Percentiles rank a stretch among this genome's conserved stretches.
phyloP scores from a whole-genome alignment of 2,888 invertebrate genomes.

The Sphinx pinastri region DNA sequence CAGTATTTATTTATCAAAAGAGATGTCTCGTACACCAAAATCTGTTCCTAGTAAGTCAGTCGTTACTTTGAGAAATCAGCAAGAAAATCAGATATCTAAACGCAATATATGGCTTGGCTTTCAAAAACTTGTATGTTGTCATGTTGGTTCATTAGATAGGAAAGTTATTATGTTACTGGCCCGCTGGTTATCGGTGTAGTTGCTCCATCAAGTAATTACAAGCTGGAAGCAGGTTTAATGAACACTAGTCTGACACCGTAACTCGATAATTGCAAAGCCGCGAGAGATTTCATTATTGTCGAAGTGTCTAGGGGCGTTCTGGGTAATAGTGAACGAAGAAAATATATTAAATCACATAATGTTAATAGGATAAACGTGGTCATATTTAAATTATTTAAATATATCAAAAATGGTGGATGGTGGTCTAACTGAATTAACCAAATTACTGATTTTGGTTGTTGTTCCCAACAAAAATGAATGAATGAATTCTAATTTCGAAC shows the following conservation, averaged over 20 bases:
- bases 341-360: no score
- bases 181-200: slow-evolving; percentile 31
- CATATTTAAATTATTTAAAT: not conserved
- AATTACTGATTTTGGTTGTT: no score
- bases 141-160: slow-evolving; percentile 19
- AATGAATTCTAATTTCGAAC: no score
- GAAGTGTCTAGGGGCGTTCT: slow-evolving; percentile 29
- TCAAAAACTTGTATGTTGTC: slow-evolving; percentile 7
- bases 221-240: slow-evolving; percentile 35
- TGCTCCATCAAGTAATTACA: slow-evolving; percentile 50
- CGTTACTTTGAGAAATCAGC: no score
- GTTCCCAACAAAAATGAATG: no score
- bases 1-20: no score
- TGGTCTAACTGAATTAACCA: no score
- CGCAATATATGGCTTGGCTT: no score
- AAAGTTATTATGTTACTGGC: slow-evolving; percentile 6
- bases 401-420: no score
- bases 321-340: not conserved
- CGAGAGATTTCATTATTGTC: slow-evolving; percentile 18
- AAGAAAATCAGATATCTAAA: no score
- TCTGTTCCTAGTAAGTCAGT: no score
- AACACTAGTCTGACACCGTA: slow-evolving; percentile 30
- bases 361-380: not conserved
- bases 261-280: slow-evolving; percentile 38
- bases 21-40: no score